Evolutionary conservation across 2,113 vertebrate species (phyloP).

Genomic region (Glareola pratincola): DNA sequence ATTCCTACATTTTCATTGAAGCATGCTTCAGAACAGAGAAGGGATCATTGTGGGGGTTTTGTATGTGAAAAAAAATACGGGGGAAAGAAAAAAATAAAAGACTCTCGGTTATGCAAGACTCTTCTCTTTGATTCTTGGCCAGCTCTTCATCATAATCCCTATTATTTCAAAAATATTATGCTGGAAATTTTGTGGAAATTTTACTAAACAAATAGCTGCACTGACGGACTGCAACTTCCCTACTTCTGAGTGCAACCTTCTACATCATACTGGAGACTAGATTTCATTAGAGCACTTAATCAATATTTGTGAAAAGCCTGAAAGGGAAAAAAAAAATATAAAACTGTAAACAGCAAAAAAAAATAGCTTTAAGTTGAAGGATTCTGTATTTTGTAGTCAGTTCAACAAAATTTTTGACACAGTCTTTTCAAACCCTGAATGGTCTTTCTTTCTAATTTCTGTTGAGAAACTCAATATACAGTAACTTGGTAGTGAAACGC

Average conservation of each 20-base stretch:
- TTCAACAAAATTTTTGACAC: background rate
- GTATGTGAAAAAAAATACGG: background rate
- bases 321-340: background rate
- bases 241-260: background rate
- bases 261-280: background rate
- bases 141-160: background rate
- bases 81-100: background rate
- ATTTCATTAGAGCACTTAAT: background rate
- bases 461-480: background rate
- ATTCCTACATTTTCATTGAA: background rate
- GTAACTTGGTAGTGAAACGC: background rate
- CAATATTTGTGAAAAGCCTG: background rate
- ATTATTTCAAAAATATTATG: conserved; percentile 31
- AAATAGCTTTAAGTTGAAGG: background rate
- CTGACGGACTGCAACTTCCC: background rate
- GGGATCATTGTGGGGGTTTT: rapidly evolving
- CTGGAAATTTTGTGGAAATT: conserved; percentile 1
- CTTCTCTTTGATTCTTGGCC: background rate
- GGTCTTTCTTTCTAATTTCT: background rate
- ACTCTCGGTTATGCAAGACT: background rate
- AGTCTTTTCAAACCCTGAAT: background rate
- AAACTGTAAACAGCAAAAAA: background rate
- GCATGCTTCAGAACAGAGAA: background rate
- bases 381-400: background rate
- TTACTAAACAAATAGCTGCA: background rate